Evolutionary conservation across 2,113 vertebrate species (phyloP).

Genomic region (Lamprologus ornatipinnis): DNA sequence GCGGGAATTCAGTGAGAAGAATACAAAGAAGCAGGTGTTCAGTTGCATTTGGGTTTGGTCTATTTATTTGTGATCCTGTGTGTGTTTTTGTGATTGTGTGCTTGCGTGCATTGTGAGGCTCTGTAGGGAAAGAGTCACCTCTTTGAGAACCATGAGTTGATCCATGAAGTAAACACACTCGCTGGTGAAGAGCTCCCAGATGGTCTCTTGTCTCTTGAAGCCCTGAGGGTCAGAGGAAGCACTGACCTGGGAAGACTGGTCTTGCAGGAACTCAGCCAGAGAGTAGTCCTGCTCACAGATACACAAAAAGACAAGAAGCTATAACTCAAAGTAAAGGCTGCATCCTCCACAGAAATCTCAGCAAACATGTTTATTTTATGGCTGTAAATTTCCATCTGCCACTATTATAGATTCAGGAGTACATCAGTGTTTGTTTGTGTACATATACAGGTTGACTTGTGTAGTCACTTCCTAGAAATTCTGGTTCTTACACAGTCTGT

Average conservation of each 20-base stretch:
- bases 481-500: constrained; percentile 27
- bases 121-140: constrained; percentile 58
- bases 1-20: neutral
- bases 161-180: constrained; percentile 92
- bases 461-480: constrained; percentile 13
- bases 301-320: neutral
- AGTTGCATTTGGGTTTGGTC: constrained; percentile 31
- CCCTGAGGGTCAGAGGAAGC: constrained; percentile 32
- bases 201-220: constrained; percentile 74
- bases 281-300: constrained; percentile 69
- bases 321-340: neutral
- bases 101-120: neutral
- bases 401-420: neutral
- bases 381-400: neutral
- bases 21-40: constrained; percentile 32
- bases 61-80: constrained; percentile 1
- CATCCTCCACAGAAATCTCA: neutral
- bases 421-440: constrained; percentile 12
- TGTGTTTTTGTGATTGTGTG: neutral
- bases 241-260: constrained; percentile 60
- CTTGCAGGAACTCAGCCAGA: constrained; percentile 76
- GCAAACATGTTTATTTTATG: neutral
- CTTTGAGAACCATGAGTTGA: constrained; percentile 89
- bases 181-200: constrained; percentile 90
- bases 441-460: neutral